Conservation (phyloP, 2,888 invertebrate species). For the Rhagonycha fulva region DNA sequence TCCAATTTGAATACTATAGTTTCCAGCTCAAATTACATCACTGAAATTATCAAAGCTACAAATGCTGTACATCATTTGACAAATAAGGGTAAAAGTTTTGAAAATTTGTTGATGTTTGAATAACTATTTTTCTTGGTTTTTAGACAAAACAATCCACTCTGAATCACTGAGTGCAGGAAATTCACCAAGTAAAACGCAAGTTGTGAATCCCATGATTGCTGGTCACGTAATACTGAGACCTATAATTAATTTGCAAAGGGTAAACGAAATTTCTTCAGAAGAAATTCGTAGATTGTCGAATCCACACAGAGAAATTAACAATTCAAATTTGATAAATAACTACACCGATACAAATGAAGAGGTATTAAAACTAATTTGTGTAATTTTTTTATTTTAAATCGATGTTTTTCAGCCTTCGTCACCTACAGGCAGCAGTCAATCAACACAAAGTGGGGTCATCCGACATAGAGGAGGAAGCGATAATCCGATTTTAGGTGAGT, state of each 20-base stretch:
- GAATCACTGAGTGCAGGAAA: not conserved
- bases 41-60: not conserved
- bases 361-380: not conserved
- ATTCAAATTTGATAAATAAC: not conserved
- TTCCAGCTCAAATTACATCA: not conserved
- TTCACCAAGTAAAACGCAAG: constrained; percentile 28
- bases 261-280: constrained; percentile 15
- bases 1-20: not conserved
- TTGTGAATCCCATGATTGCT: constrained; percentile 38
- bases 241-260: constrained; percentile 33
- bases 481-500: not conserved
- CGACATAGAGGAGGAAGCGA: not conserved
- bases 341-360: not conserved
- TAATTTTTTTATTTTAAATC: not conserved
- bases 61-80: not conserved
- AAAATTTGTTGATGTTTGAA: not conserved
- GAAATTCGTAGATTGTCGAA: not conserved
- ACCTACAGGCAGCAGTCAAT: not conserved
- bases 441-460: not conserved
- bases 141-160: not conserved
- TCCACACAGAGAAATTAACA: not conserved
- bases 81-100: not conserved
- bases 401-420: not conserved
- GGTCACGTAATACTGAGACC: constrained; percentile 37
- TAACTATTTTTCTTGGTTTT: not conserved